Conservation (phyloP, 1,140 invertebrate genomes). For the Diachasma alloeum region DNA sequence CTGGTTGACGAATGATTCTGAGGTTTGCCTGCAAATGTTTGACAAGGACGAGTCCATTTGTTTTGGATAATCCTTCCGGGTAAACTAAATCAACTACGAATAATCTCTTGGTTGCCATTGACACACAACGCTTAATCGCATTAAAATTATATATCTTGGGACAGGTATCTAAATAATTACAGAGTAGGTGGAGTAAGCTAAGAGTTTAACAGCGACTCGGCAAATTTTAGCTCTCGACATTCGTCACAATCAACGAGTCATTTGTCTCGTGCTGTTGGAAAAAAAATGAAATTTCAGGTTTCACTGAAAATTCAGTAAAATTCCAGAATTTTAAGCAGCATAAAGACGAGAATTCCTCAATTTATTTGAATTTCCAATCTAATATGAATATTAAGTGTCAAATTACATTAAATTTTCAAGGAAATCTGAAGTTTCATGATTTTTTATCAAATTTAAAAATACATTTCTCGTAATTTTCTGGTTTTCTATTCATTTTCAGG, state of each 20-base stretch:
- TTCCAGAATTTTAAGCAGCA: no score
- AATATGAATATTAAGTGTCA: no score
- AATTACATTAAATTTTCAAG: no score
- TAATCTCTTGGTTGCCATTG: slow-evolving; percentile 29
- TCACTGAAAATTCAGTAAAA: no score
- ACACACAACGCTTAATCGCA: slow-evolving; percentile 39
- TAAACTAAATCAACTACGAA: slow-evolving; percentile 25
- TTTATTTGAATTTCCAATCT: no score
- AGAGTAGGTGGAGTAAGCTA: not conserved
- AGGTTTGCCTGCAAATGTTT: no score
- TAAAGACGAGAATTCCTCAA: no score
- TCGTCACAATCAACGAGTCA: not conserved
- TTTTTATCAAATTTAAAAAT: no score
- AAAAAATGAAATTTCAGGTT: no score
- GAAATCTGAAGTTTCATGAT: no score
- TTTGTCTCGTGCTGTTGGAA: not conserved
- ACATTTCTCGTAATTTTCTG: no score
- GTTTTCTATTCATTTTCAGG: no score
- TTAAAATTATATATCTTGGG: slow-evolving; percentile 38
- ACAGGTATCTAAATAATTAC: slow-evolving; percentile 38
- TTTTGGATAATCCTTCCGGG: slow-evolving; percentile 42
- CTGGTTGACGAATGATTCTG: not conserved
- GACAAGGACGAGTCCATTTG: slow-evolving; percentile 28
- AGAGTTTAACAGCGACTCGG: not conserved
- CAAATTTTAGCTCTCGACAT: not conserved